Conservation (phyloP, 1,140 invertebrate species). For the Paralvinella palmiformis region DNA sequence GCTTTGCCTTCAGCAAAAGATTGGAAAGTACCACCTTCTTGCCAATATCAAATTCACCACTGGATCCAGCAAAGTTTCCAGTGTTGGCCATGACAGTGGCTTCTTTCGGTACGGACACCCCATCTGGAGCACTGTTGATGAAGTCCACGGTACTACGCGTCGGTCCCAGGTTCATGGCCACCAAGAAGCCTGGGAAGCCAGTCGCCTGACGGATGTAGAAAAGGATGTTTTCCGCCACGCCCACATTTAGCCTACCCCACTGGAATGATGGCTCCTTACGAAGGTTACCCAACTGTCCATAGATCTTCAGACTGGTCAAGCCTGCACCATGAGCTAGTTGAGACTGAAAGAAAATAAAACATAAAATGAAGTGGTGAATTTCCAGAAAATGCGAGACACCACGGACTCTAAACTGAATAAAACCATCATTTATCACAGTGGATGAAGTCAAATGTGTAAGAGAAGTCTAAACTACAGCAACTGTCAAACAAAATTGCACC, state of each 20-base stretch:
- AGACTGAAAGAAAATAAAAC: constrained; percentile 15
- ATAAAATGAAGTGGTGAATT: background rate
- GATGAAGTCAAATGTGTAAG: too few species aligned
- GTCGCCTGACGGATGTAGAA: constrained; percentile 38
- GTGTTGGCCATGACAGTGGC: constrained; percentile 16
- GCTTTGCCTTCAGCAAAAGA: constrained; percentile 14
- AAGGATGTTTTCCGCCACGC: constrained; percentile 32
- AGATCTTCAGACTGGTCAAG: constrained; percentile 28
- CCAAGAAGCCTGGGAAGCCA: constrained; percentile 38
- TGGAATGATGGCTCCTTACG: constrained; percentile 40
- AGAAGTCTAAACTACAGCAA: too few species aligned
- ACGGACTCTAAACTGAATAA: too few species aligned
- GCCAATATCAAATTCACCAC: constrained; percentile 9
- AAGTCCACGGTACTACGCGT: constrained; percentile 27
- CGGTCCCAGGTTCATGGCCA: constrained; percentile 37
- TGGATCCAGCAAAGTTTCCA: constrained; percentile 14
- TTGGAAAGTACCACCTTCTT: constrained; percentile 8
- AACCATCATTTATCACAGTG: too few species aligned
- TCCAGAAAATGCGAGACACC: background rate
- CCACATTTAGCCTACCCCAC: constrained; percentile 35
- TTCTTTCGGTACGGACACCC: constrained; percentile 1
- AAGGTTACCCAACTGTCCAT: constrained; percentile 35
- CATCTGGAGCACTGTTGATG: constrained; percentile 11
- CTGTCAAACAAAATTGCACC: too few species aligned
- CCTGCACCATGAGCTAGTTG: constrained; percentile 31